phyloP scores from a whole-genome alignment of 2,888 invertebrate genomes.

The Watsonalla binaria region DNA sequence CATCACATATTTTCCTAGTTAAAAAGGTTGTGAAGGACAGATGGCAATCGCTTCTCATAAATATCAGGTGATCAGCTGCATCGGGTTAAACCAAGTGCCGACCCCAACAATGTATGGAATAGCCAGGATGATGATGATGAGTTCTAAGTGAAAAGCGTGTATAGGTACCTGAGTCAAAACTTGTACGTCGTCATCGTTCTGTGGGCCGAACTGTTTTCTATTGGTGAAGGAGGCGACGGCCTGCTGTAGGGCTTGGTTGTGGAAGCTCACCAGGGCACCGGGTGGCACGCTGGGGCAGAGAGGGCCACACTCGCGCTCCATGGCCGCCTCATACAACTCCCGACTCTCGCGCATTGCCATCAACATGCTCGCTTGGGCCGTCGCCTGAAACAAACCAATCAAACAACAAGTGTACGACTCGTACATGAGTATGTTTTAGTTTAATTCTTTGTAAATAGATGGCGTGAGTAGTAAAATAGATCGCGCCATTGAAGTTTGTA shows the following conservation, averaged over 20 bases:
- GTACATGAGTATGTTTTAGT: no score
- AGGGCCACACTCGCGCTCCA: conserved; percentile 96
- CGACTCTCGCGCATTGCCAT: conserved; percentile 94
- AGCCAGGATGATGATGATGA: no score
- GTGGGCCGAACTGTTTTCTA: conserved; percentile 97
- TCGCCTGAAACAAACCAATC: conserved; percentile 81
- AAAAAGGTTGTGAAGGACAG: no score
- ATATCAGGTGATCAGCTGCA: no score
- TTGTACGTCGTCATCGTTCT: conserved; percentile 65
- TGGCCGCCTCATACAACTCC: conserved; percentile 89
- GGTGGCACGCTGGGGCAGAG: conserved; percentile 90
- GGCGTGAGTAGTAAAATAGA: no score
- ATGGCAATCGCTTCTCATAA: no score
- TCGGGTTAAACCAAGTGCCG: no score
- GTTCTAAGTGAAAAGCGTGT: not conserved
- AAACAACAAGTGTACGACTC: no score
- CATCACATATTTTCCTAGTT: no score
- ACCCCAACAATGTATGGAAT: no score
- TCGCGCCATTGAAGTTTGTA: no score
- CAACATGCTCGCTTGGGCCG: conserved; percentile 97
- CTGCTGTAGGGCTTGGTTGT: conserved; percentile 79
- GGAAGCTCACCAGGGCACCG: conserved; percentile 84
- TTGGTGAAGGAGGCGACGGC: conserved; percentile 79
- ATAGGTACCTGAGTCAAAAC: conserved; percentile 3
- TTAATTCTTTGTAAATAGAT: no score